These are phyloP conservation scores for Phyllotreta cruciferae DNA, from an alignment of 2,888 invertebrate species.

Conservation along the genomic window DNA sequence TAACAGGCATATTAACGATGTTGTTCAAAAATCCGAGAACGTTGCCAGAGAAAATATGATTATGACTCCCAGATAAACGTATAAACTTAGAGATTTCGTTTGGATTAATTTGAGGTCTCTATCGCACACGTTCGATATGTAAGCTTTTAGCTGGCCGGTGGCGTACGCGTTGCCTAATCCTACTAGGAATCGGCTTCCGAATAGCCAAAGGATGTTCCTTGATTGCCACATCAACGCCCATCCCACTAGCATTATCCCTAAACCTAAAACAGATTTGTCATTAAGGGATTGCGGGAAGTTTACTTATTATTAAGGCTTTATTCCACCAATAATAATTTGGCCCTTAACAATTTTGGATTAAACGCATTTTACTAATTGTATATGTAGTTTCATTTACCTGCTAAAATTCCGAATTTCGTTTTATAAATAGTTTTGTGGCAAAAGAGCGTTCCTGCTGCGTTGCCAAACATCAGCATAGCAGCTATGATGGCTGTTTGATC, in stretches of 20 bases:
- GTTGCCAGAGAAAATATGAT: constrained; percentile 50
- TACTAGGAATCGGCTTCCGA: constrained; percentile 53
- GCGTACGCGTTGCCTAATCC: constrained; percentile 55
- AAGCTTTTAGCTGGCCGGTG: constrained; percentile 52
- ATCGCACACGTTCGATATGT: constrained; percentile 52
- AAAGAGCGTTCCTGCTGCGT: too few relatives aligned
- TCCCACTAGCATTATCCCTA: constrained; percentile 46
- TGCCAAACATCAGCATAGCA: too few relatives aligned
- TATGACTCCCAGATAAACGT: constrained; percentile 49
- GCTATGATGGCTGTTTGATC: too few relatives aligned
- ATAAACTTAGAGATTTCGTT: constrained; percentile 49
- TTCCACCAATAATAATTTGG: too few relatives aligned
- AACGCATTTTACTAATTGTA: too few relatives aligned
- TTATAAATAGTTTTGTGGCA: too few relatives aligned
- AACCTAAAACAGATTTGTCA: too few relatives aligned
- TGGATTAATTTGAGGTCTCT: constrained; percentile 38
- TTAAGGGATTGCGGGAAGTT: too few relatives aligned
- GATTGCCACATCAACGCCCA: constrained; percentile 57
- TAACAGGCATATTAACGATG: constrained; percentile 20
- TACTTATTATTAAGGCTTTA: too few relatives aligned
- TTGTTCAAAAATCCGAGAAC: constrained; percentile 50
- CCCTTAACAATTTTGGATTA: too few relatives aligned
- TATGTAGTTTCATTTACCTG: too few relatives aligned
- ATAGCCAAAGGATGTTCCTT: constrained; percentile 49
- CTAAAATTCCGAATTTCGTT: too few relatives aligned